Percentiles rank a stretch among this genome's conserved stretches.
Evolutionary conservation across 1,140 invertebrate species (phyloP).

Genomic region (Formica selysi): DNA sequence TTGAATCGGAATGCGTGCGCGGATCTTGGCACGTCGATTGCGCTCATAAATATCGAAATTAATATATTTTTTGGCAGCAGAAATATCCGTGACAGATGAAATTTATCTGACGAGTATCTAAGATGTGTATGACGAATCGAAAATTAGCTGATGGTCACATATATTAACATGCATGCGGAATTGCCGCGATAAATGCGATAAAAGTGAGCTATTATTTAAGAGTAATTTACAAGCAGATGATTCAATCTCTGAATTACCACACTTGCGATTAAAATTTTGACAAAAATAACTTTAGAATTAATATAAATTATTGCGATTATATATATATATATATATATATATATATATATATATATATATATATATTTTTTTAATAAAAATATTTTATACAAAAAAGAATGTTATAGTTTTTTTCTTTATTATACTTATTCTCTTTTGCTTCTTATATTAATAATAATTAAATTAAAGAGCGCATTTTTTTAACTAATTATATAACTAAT

Average conservation of each 20-base stretch:
- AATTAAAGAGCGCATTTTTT: neutral
- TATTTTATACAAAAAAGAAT: neutral
- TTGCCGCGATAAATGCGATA: neutral
- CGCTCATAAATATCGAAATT: slow-evolving; percentile 21
- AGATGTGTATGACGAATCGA: neutral
- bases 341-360: too few species aligned
- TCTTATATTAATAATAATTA: neutral
- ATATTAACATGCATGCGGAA: slow-evolving; percentile 14
- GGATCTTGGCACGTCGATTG: neutral
- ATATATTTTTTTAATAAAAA: too few species aligned
- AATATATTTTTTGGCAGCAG: neutral
- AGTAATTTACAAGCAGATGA: slow-evolving; percentile 13
- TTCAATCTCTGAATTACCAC: neutral
- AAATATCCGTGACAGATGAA: neutral
- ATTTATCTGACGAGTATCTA: neutral
- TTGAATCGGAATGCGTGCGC: slow-evolving; percentile 14
- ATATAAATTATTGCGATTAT: neutral
- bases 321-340: too few species aligned
- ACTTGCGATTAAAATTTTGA: neutral
- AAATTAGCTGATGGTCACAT: neutral
- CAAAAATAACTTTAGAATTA: neutral
- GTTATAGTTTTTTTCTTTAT: neutral
- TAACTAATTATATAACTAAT: neutral
- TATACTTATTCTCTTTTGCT: slow-evolving; percentile 1
- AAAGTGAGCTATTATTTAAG: neutral